These are phyloP conservation scores for Drosophila engyochracea DNA, from an alignment of 2,888 invertebrate genomes.

Conservation along the genomic window DNA sequence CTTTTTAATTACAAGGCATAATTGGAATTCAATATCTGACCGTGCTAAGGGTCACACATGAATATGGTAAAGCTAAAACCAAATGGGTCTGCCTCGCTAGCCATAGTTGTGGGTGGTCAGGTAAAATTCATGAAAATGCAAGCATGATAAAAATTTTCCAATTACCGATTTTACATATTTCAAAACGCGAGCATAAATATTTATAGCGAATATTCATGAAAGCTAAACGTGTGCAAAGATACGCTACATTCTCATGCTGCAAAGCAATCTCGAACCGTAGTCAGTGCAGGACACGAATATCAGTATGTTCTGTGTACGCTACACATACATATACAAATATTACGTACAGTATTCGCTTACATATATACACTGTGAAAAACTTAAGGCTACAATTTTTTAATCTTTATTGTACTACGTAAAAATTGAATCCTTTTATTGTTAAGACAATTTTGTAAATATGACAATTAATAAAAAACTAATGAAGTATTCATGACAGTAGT, in stretches of 20 bases:
- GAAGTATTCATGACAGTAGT: not conserved
- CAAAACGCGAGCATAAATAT: conserved; percentile 72
- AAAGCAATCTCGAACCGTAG: conserved; percentile 5
- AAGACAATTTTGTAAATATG: not conserved
- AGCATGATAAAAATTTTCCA: conserved; percentile 76
- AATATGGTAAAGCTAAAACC: conserved; percentile 6
- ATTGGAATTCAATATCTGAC: conserved; percentile 75
- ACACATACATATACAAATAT: conserved; percentile 2
- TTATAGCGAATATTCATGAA: conserved; percentile 76
- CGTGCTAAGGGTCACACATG: conserved; percentile 24
- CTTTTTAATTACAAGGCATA: conserved; percentile 65
- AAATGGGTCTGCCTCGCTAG: not conserved
- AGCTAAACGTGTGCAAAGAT: conserved; percentile 72
- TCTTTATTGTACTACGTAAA: not conserved
- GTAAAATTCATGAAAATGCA: conserved; percentile 49
- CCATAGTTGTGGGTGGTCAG: not conserved
- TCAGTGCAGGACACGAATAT: conserved; percentile 2
- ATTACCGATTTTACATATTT: conserved; percentile 80
- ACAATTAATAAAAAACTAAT: not conserved
- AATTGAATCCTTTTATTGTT: not conserved
- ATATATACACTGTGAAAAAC: conserved; percentile 26
- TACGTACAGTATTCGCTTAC: conserved; percentile 17
- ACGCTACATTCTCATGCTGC: conserved; percentile 14
- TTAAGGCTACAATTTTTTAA: not conserved
- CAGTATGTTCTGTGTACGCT: not conserved